Conservation (phyloP, 2,113 vertebrate genomes). For the Taurulus bubalis region DNA sequence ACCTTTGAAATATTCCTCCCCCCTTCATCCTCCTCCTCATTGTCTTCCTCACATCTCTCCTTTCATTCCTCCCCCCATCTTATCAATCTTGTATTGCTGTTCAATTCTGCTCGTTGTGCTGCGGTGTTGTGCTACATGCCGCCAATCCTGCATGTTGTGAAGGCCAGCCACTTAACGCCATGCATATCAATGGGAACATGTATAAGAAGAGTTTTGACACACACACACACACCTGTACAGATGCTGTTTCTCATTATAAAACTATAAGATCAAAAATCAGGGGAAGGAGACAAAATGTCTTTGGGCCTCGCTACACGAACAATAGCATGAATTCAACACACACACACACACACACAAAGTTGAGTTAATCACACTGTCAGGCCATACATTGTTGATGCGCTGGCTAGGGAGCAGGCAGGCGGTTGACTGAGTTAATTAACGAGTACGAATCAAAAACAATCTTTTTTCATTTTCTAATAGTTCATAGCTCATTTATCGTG, state of each 20-base stretch:
- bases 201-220: constrained; percentile 22
- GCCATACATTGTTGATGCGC: constrained; percentile 44
- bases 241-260: constrained; percentile 41
- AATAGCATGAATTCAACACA: not conserved
- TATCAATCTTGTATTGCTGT: constrained; percentile 57
- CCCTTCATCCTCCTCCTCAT: constrained; percentile 5
- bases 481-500: constrained; percentile 59
- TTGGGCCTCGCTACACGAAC: not conserved
- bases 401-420: constrained; percentile 53
- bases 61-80: constrained; percentile 1
- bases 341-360: constrained; percentile 12
- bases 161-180: constrained; percentile 4
- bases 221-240: not conserved
- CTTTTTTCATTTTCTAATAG: constrained; percentile 73
- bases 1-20: constrained; percentile 41
- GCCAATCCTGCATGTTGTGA: constrained; percentile 23
- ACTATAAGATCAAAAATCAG: constrained; percentile 23
- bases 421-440: constrained; percentile 71
- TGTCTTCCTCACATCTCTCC: constrained; percentile 9
- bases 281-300: not conserved
- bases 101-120: constrained; percentile 10
- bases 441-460: constrained; percentile 74
- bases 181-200: constrained; percentile 46
- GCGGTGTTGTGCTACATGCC: not conserved
- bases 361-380: constrained; percentile 50